phyloP scores from a whole-genome alignment of 2,888 invertebrate genomes.

The Alloscopus bannaensis region DNA sequence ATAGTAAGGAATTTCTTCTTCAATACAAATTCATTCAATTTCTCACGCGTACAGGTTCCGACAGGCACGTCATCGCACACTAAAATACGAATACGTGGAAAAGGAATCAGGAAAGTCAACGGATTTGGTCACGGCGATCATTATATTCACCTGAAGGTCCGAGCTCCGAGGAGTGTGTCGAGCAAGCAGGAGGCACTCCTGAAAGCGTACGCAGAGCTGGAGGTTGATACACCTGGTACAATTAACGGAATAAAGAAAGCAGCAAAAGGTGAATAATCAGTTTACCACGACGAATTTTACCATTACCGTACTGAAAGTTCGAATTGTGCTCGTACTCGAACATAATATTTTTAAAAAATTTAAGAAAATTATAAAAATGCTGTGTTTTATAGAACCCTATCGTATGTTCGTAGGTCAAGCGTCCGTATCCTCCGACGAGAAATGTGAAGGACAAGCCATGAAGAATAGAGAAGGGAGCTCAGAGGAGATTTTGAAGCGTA shows the following conservation, averaged over 20 bases:
- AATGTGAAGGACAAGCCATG: conserved; percentile 32
- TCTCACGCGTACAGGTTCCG: conserved; percentile 84
- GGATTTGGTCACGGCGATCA: conserved; percentile 96
- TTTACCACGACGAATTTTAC: no score
- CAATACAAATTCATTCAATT: neutral
- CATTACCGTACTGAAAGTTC: no score
- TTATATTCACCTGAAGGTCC: conserved; percentile 94
- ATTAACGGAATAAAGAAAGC: conserved; percentile 86
- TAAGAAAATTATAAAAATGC: no score
- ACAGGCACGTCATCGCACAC: conserved; percentile 96
- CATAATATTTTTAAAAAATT: no score
- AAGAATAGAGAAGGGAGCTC: conserved; percentile 75
- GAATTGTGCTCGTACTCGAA: no score
- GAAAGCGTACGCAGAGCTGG: conserved; percentile 93
- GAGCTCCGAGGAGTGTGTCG: conserved; percentile 85
- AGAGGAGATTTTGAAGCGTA: conserved; percentile 79
- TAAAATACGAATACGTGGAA: conserved; percentile 87
- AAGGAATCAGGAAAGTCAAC: conserved; percentile 95
- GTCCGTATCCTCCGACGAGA: conserved; percentile 29
- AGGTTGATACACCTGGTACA: conserved; percentile 93
- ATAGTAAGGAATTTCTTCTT: neutral
- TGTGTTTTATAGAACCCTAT: no score
- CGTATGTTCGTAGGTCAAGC: conserved; percentile 52
- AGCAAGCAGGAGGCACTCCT: conserved; percentile 90
- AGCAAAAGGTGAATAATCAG: conserved; percentile 87